Evolutionary conservation across 2,113 vertebrate species (phyloP).

Genomic region (Cyanoliseus patagonus): DNA sequence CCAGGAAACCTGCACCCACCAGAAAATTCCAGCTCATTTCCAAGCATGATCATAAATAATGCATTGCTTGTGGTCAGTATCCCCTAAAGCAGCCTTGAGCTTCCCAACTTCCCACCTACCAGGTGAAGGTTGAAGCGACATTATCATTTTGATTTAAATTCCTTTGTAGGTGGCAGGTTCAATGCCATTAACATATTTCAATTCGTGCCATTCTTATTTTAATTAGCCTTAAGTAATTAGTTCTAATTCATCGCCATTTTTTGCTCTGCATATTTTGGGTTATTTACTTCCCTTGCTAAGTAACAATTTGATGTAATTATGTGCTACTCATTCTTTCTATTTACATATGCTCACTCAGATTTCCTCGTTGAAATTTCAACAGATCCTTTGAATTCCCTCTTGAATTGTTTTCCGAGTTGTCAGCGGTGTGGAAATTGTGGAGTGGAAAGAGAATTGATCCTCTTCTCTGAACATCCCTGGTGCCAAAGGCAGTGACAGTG

Average conservation of each 20-base stretch:
- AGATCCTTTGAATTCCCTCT: slow-evolving; percentile 66
- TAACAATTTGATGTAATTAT: slow-evolving; percentile 81
- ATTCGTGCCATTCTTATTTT: slow-evolving; percentile 78
- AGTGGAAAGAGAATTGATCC: slow-evolving; percentile 41
- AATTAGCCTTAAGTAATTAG: slow-evolving; percentile 85
- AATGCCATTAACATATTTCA: slow-evolving; percentile 76
- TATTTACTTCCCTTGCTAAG: slow-evolving; percentile 81
- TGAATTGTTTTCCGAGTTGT: slow-evolving; percentile 54
- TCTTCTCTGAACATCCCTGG: slow-evolving; percentile 26
- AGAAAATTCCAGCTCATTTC: background rate
- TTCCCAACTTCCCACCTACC: background rate
- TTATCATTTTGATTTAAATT: slow-evolving; percentile 65
- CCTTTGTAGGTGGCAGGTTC: slow-evolving; percentile 68
- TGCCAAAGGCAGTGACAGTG: slow-evolving; percentile 41
- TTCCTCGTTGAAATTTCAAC: slow-evolving; percentile 59
- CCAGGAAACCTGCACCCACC: background rate
- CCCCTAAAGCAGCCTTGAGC: background rate
- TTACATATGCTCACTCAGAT: slow-evolving; percentile 63
- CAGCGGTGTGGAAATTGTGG: slow-evolving; percentile 56
- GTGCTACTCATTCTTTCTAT: slow-evolving; percentile 73
- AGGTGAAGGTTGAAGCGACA: background rate
- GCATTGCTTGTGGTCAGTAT: background rate
- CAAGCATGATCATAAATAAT: background rate
- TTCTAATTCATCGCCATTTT: slow-evolving; percentile 76
- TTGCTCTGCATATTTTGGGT: slow-evolving; percentile 75